phyloP scores from a whole-genome alignment of 23 tunicate species.

The Diplosoma virens region DNA sequence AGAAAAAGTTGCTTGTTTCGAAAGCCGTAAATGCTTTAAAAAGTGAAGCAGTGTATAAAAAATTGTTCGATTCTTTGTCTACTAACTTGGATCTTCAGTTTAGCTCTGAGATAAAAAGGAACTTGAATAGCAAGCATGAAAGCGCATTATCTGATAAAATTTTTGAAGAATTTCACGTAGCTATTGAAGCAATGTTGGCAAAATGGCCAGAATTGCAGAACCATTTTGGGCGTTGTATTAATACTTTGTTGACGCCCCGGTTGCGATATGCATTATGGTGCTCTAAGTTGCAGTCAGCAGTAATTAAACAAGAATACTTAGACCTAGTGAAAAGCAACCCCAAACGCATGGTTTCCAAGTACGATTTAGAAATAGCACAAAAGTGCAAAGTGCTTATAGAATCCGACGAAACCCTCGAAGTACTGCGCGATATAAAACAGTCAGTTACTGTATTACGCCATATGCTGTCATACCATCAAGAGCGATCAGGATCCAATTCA shows the following conservation, averaged over 20 bases:
- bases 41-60: conserved; percentile 23
- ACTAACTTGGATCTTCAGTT: conserved; percentile 43
- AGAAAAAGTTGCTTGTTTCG: conserved; percentile 39
- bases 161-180: conserved; percentile 33
- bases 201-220: conserved; percentile 50
- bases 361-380: conserved; percentile 79
- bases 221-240: conserved; percentile 48
- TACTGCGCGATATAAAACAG: conserved; percentile 27
- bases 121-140: neutral
- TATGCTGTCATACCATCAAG: conserved; percentile 64
- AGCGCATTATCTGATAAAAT: conserved; percentile 16
- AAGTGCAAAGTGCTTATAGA: conserved; percentile 56
- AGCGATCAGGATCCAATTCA: neutral
- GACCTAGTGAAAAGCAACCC: conserved; percentile 34
- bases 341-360: conserved; percentile 50
- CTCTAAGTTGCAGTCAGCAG: conserved; percentile 17
- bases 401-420: conserved; percentile 41
- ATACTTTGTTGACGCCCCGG: conserved; percentile 17
- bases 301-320: conserved; percentile 33
- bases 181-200: conserved; percentile 50
- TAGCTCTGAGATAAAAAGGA: conserved; percentile 15
- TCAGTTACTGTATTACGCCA: conserved; percentile 63
- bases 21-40: conserved; percentile 49
- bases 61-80: conserved; percentile 38
- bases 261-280: conserved; percentile 65